These are phyloP conservation scores for Drosophila differens DNA, from an alignment of 2,888 invertebrate genomes.

Conservation along the genomic window DNA sequence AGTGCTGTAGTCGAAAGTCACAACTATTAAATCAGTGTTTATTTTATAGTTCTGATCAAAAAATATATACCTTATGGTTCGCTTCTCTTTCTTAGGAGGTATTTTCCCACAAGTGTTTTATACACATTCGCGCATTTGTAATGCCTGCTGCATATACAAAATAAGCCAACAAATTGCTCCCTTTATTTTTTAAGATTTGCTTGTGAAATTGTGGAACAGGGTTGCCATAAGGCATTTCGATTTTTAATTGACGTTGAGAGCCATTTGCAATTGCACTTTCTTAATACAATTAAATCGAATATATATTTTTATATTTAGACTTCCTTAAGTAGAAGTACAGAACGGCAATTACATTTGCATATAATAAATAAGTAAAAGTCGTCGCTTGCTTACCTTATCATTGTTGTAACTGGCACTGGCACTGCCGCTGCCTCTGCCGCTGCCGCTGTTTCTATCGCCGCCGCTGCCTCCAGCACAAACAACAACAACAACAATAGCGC, in stretches of 20 bases:
- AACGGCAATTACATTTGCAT: neutral
- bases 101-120: neutral
- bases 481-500: conserved; percentile 34
- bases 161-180: neutral
- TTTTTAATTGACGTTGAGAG: conserved; percentile 27
- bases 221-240: neutral
- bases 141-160: neutral
- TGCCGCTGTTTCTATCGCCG: conserved; percentile 20
- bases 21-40: neutral
- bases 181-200: conserved; percentile 1
- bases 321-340: too few relatives aligned
- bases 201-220: conserved; percentile 17
- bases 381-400: conserved; percentile 57
- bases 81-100: neutral
- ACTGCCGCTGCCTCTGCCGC: conserved; percentile 20
- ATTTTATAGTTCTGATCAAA: neutral
- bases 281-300: neutral
- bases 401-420: conserved; percentile 61
- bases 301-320: neutral
- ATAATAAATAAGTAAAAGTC: neutral
- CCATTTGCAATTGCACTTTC: conserved; percentile 37
- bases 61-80: neutral
- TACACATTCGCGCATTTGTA: neutral
- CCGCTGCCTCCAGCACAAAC: conserved; percentile 32
- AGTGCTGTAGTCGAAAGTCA: neutral